Base-by-base conservation (phyloP, 2,888 invertebrate species). In the Lydus trimaculatus region DNA sequence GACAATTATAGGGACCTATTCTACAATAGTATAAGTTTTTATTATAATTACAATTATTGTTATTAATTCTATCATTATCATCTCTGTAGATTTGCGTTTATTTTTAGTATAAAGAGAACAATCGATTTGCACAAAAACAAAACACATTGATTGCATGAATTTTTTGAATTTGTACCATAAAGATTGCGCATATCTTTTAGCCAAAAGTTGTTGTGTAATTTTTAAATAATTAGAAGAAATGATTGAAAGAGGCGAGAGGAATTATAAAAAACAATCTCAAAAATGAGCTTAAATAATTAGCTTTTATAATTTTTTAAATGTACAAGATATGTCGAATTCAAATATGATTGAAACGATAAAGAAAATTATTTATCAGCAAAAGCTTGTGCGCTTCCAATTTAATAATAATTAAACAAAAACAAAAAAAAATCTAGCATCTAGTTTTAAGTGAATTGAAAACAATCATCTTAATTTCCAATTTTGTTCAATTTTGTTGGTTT, bases 1-100 rank as follows among this genome's bases (percentile, higher is more conserved):
- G 79, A 80, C 78, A 80, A 79, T 78, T 78, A 77, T 79, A 78
- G 81, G 81, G 81, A 81, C 81, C 81, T 81, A 80, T 73, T 75
- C 74, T 75, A 78, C 75, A 75, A 77, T 77, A 76, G 76, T 67
- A 67, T 73, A 73, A 72, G 72, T 73, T 70, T 72, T 73, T 76
- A 77, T 76, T 74, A 71, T 65, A 66, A 74, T 73, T 72, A 69
- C 66, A 58, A 64, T 31, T 65, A 69, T 28, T 28, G 15, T 20
- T 59, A 23, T 28, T 59, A n/a, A 6, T 59, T 6, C 9, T 11
- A 59, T 59, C 28, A 60, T 60, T n/a, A 25, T 60, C 11, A 61
- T 17, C n/a, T 60, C 20, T 20, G n/a, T 65, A 65, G 63, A 59
- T 59, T 69, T 63, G 69, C 69, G 56, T 31, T 67, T 58, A 58